These are phyloP conservation scores for Ectemnius lituratus DNA, from an alignment of 2,888 invertebrate genomes.

Conservation along the genomic window DNA sequence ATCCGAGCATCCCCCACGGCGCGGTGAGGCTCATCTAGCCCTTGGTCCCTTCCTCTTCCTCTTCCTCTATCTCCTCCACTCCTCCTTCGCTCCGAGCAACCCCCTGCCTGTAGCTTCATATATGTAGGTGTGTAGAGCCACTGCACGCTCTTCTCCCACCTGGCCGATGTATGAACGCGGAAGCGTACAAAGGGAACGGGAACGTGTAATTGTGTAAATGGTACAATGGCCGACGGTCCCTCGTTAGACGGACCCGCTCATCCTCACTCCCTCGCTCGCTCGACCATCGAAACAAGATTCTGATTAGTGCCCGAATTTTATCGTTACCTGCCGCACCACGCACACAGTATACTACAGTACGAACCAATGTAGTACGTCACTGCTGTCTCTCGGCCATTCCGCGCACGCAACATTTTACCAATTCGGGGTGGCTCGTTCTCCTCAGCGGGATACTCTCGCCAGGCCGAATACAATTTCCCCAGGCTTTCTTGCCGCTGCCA, in stretches of 20 bases:
- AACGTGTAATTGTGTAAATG: constrained; percentile 74
- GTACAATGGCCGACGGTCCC: constrained; percentile 70
- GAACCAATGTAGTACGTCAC: too few relatives aligned
- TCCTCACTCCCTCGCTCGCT: too few relatives aligned
- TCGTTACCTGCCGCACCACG: constrained; percentile 46
- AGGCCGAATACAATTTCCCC: too few relatives aligned
- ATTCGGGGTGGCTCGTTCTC: too few relatives aligned
- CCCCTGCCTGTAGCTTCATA: not conserved
- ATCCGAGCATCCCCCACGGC: constrained; percentile 35
- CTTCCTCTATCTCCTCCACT: constrained; percentile 5
- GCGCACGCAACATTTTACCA: not conserved
- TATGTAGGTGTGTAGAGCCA: not conserved
- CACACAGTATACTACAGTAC: too few relatives aligned
- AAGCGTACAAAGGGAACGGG: constrained; percentile 63
- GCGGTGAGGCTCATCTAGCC: constrained; percentile 22
- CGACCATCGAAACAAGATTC: constrained; percentile 69
- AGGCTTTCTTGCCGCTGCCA: too few relatives aligned
- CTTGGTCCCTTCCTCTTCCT: constrained; percentile 4
- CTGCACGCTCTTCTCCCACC: constrained; percentile 11
- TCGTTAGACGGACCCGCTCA: constrained; percentile 59
- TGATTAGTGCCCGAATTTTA: constrained; percentile 74
- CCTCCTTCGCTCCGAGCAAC: not conserved
- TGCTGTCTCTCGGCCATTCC: not conserved
- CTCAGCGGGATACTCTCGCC: too few relatives aligned
- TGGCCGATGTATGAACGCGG: constrained; percentile 56